Evolutionary conservation across 2,113 vertebrate species (phyloP).

Genomic region (Engystomops pustulosus): DNA sequence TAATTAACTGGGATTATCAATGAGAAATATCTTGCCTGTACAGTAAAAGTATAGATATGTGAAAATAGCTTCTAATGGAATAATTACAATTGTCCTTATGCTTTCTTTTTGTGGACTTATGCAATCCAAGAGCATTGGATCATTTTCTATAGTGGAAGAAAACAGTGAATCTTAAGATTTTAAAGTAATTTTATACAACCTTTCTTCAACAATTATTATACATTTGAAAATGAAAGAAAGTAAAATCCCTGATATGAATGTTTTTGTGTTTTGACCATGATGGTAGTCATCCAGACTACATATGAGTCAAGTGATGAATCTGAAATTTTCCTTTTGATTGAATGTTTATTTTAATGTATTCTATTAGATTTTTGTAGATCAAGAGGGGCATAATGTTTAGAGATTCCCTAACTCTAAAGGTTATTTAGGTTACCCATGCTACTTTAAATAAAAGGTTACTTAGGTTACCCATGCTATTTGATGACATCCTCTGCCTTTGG

Average conservation of each 20-base stretch:
- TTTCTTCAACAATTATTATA: not conserved
- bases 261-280: not conserved
- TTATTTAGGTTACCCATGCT: too few relatives aligned
- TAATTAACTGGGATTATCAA: constrained; percentile 1
- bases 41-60: not conserved
- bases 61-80: not conserved
- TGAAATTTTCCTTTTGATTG: too few relatives aligned
- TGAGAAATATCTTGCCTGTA: not conserved
- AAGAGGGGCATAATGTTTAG: too few relatives aligned
- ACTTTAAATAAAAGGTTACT: too few relatives aligned
- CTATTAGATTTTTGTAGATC: not conserved
- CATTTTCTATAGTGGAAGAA: not conserved
- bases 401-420: too few relatives aligned
- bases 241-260: not conserved
- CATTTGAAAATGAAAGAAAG: not conserved
- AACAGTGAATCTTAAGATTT: not conserved
- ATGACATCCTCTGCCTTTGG: too few relatives aligned
- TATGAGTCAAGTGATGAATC: too few relatives aligned
- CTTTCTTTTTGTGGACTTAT: not conserved
- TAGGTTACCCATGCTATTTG: too few relatives aligned
- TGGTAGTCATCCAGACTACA: not conserved
- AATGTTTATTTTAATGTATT: not conserved
- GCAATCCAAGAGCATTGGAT: not conserved
- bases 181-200: not conserved
- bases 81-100: not conserved